These are phyloP conservation scores for Nylanderia fulva DNA, from an alignment of 1,140 invertebrate genomes.

Conservation along the genomic window DNA sequence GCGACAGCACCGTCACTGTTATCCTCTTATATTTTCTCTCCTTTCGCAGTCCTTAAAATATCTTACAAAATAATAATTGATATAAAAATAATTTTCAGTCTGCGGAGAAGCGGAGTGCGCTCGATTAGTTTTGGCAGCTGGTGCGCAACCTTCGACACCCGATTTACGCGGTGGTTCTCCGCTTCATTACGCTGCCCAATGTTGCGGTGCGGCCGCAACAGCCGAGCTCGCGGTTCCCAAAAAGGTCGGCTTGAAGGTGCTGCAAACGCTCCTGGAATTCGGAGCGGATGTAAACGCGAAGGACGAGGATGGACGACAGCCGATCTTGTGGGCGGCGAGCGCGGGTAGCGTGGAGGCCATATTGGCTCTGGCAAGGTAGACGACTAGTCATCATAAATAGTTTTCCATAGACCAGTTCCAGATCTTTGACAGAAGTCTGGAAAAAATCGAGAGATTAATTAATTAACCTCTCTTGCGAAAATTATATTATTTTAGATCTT, in stretches of 20 bases:
- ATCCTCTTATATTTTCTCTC: neutral
- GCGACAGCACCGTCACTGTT: neutral
- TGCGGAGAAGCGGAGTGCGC: constrained; percentile 96
- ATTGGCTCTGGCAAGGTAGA: constrained; percentile 93
- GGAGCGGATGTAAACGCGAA: constrained; percentile 93
- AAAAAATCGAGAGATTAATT: neutral
- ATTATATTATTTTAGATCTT: neutral
- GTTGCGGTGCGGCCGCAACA: constrained; percentile 93
- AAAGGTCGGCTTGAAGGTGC: constrained; percentile 91
- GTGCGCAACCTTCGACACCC: constrained; percentile 93
- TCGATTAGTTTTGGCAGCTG: constrained; percentile 93
- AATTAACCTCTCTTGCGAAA: too few relatives aligned
- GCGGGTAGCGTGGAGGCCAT: constrained; percentile 97
- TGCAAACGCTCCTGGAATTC: constrained; percentile 93
- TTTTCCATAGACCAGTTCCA: neutral
- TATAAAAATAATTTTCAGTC: constrained; percentile 86
- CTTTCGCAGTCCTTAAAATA: neutral
- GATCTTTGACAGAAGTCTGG: neutral
- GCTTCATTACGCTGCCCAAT: constrained; percentile 98
- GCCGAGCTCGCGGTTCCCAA: constrained; percentile 86
- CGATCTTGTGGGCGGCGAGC: constrained; percentile 98
- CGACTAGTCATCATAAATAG: neutral
- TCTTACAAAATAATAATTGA: neutral
- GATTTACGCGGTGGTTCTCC: constrained; percentile 98
- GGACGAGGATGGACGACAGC: constrained; percentile 96